Evolutionary conservation across 2,888 invertebrate species (phyloP).

Genomic region (Nemotelus nigrinus): DNA sequence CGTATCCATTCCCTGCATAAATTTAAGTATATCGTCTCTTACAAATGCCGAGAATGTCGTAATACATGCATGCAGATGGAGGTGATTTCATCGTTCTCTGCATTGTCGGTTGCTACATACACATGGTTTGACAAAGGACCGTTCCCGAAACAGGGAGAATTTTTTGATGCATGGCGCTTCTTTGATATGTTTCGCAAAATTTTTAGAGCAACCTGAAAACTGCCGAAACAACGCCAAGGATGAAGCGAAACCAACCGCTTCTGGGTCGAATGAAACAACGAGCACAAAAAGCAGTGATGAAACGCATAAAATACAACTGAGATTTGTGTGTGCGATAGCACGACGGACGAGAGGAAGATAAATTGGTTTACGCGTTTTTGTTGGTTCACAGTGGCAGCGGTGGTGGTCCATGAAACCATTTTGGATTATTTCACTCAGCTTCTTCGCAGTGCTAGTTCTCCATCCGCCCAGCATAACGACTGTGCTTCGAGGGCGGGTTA

Average conservation of each 20-base stretch:
- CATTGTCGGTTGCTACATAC: not conserved
- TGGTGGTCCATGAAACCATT: conserved; percentile 14
- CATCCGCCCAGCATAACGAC: not conserved
- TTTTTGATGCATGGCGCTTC: too few relatives aligned
- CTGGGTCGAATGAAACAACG: too few relatives aligned
- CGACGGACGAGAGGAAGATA: conserved; percentile 34
- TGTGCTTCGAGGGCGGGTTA: conserved; percentile 5
- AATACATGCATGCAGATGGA: too few relatives aligned
- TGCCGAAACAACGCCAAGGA: too few relatives aligned
- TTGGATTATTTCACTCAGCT: too few relatives aligned
- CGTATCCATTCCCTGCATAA: not conserved
- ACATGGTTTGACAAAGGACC: conserved; percentile 36
- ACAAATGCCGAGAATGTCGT: too few relatives aligned
- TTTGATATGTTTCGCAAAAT: too few relatives aligned
- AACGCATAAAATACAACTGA: conserved; percentile 33
- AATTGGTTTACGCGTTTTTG: conserved; percentile 41
- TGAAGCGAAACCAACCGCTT: too few relatives aligned
- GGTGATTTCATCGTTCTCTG: too few relatives aligned
- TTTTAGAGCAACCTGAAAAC: too few relatives aligned
- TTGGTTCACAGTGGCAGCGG: conserved; percentile 31
- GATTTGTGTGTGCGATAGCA: conserved; percentile 36
- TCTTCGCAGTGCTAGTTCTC: not conserved
- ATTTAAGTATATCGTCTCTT: too few relatives aligned
- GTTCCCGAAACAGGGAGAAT: not conserved
- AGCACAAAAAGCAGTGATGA: conserved; percentile 28